Evolutionary conservation across 2,113 vertebrate species (phyloP).

Genomic region (Pica pica): DNA sequence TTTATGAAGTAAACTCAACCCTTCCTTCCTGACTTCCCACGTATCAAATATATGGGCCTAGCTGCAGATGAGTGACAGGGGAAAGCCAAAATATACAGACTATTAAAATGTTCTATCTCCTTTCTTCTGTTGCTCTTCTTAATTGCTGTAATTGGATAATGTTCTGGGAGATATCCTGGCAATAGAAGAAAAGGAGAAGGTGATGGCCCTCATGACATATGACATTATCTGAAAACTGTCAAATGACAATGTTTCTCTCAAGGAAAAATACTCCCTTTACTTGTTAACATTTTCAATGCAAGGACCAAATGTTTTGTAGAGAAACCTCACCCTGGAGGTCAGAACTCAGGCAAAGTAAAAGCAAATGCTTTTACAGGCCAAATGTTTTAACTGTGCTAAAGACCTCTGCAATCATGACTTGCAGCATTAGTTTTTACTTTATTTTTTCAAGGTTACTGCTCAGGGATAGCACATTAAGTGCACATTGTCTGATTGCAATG

Average conservation of each 20-base stretch:
- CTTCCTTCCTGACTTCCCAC: fast-evolving
- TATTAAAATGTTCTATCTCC: background rate
- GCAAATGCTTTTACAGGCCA: background rate
- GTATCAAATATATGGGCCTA: fast-evolving
- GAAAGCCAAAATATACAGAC: background rate
- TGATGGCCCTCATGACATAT: background rate
- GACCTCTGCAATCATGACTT: background rate
- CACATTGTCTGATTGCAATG: background rate
- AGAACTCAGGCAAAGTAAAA: background rate
- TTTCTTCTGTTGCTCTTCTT: background rate
- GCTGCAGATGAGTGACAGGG: background rate
- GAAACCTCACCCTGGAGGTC: background rate
- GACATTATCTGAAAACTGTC: background rate
- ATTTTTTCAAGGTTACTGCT: background rate
- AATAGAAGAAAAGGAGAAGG: background rate
- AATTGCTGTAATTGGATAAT: background rate
- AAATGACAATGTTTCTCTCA: background rate
- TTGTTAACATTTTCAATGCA: background rate
- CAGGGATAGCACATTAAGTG: too few species aligned
- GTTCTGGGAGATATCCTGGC: background rate
- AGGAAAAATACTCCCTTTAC: background rate
- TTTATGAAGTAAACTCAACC: background rate
- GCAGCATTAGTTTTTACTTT: background rate
- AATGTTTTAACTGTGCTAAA: background rate
- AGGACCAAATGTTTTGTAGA: background rate